Conservation (phyloP, 2,888 invertebrate genomes). For the Zootermopsis nevadensis region DNA sequence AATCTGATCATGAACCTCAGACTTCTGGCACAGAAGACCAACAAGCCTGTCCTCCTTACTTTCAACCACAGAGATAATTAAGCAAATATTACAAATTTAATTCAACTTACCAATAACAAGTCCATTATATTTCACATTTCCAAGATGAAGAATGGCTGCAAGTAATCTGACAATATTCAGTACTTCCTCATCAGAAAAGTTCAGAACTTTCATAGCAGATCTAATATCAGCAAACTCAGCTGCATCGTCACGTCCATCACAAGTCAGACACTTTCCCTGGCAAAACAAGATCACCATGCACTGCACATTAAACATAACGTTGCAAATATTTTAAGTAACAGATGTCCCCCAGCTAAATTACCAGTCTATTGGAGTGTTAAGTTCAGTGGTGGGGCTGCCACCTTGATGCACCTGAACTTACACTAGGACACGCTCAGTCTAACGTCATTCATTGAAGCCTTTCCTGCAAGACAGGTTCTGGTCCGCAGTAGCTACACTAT, state of each 20-base stretch:
- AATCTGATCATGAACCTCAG: no score
- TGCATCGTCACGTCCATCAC: conserved; percentile 86
- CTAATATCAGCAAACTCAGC: conserved; percentile 88
- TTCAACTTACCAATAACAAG: conserved; percentile 18
- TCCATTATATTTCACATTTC: conserved; percentile 85
- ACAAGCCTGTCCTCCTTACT: no score
- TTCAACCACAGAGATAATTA: neutral
- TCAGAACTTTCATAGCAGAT: conserved; percentile 92
- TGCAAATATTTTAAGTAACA: neutral
- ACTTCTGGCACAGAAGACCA: no score
- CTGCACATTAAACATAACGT: conserved; percentile 23
- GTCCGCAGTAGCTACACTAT: no score
- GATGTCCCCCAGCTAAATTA: neutral
- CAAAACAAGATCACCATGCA: conserved; percentile 15
- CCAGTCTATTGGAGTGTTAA: neutral
- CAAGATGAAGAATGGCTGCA: conserved; percentile 89
- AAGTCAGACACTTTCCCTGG: conserved; percentile 75
- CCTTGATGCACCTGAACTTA: neutral
- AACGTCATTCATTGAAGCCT: no score
- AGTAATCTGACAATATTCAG: conserved; percentile 87
- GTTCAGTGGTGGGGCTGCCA: neutral
- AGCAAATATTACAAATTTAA: neutral
- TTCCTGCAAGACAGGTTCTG: no score
- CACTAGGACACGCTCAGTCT: no score
- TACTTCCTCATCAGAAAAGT: conserved; percentile 85